A percentile compares a stretch with the other conserved stretches of the same genome.
phyloP scores from a whole-genome alignment of 1,140 invertebrate genomes.

The Aphis gossypii region DNA sequence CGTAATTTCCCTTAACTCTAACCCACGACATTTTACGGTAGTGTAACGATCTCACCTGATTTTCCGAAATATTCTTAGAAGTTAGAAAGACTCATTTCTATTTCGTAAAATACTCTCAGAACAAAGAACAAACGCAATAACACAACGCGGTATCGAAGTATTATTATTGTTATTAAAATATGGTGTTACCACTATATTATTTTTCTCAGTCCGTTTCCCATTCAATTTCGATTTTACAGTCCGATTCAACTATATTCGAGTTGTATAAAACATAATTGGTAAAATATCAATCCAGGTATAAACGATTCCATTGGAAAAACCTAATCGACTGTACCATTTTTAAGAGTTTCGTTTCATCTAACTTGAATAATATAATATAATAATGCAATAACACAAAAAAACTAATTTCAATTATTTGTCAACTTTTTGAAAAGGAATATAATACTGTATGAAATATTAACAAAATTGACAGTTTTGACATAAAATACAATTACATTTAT shows the following conservation, averaged over 20 bases:
- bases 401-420: not conserved
- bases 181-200: not conserved
- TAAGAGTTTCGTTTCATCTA: not conserved
- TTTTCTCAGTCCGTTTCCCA: not conserved
- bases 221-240: not conserved
- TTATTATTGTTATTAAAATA: constrained; percentile 19
- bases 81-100: not conserved
- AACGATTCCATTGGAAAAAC: constrained; percentile 2
- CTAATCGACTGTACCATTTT: not conserved
- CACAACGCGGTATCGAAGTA: not conserved
- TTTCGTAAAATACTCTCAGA: not conserved
- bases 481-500: not conserved
- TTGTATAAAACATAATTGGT: not conserved
- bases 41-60: not conserved
- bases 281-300: not conserved
- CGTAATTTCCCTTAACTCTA: not conserved
- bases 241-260: not conserved
- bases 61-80: not conserved
- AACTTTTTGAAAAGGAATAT: not conserved
- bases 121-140: not conserved
- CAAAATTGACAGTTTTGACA: not conserved
- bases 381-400: not conserved
- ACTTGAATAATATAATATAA: not conserved
- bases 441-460: not conserved
- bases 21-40: not conserved